Base-by-base conservation (phyloP, 2,888 invertebrate genomes). In the Leucania comma region DNA sequence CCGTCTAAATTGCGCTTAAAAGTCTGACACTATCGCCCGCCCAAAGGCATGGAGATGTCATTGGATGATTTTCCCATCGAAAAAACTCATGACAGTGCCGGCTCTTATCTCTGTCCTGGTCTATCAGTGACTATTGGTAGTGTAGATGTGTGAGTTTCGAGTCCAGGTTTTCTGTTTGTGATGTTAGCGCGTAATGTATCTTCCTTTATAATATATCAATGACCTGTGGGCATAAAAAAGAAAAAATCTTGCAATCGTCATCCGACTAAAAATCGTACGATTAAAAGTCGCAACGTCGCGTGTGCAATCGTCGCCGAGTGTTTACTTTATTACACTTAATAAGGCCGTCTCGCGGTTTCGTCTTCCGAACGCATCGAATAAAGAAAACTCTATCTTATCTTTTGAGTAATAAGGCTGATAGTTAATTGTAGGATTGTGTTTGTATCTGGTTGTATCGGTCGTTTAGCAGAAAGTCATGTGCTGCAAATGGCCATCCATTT, bases 301-400 rank as follows among this genome's bases (percentile, higher is more conserved):
- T 67, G 29, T 54, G 46, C 46, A 70, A 56, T 71, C 46, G n/a
- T 65, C n/a, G 20, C 57, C 26, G 20, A 69, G 6, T 74, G 26
- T 68, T 80, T 75, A 82, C 85, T 90, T 91, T 91, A 90, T 87
- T 85, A 80, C 87, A 82, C 85, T 86, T 88, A 91, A 91, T 91
- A 90, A 84, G 90, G 79, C 58, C 86, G 54, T 29, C 35, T 60
- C 46, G 84, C 58, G 76, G 81, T 83, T 80, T 76, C 6, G 46
- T 20, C 66, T 70, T 68, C 68, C 51, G 42, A 56, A 24, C n/a
- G 24, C 6, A 62, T n/a, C 51, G 35, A 42, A 32, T 62, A n/a
- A 63, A 32, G 63, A 9, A 61, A 71, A 74, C 84, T 61, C 60
- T 53, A 74, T 65, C 65, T 64, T 74, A 72, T 60, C n/a, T 22